Conservation (phyloP, 2,113 vertebrate genomes). For the Protobothrops flavoviridis region DNA sequence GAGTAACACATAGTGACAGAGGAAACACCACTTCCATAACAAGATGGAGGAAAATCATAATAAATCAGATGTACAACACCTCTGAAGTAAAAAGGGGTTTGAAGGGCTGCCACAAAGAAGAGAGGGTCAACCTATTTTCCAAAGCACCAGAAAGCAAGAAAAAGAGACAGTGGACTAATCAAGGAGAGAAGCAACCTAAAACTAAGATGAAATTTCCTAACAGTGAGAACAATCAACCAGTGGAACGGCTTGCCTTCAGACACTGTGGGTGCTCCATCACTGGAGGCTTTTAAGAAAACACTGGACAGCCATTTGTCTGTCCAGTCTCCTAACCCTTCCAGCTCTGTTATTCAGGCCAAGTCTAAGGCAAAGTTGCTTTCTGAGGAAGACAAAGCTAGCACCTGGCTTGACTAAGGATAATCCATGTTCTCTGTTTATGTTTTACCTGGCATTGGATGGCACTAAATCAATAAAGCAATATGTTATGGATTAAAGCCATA, state of each 20-base stretch:
- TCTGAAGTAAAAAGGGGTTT: not conserved
- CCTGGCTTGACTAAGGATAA: not conserved
- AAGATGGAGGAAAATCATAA: not conserved
- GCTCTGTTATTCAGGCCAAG: not conserved
- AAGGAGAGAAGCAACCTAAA: no score
- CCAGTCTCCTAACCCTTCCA: no score
- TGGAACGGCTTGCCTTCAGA: no score
- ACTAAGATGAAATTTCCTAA: no score
- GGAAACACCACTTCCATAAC: not conserved
- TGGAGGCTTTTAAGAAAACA: no score
- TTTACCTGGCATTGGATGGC: not conserved
- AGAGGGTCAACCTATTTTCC: no score
- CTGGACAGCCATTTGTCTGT: no score
- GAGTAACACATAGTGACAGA: not conserved
- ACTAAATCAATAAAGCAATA: not conserved
- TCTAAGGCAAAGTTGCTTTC: not conserved
- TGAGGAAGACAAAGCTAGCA: not conserved
- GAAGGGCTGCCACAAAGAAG: no score
- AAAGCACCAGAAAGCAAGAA: no score
- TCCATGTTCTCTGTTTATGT: not conserved
- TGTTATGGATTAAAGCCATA: not conserved
- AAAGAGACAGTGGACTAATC: no score
- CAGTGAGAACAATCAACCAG: no score
- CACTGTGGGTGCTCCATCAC: no score
- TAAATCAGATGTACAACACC: not conserved